Evolutionary conservation across 2,888 invertebrate species (phyloP), one percentile per base, ranked within the genome.

Genomic region (Platerodrilus igneus): DNA sequence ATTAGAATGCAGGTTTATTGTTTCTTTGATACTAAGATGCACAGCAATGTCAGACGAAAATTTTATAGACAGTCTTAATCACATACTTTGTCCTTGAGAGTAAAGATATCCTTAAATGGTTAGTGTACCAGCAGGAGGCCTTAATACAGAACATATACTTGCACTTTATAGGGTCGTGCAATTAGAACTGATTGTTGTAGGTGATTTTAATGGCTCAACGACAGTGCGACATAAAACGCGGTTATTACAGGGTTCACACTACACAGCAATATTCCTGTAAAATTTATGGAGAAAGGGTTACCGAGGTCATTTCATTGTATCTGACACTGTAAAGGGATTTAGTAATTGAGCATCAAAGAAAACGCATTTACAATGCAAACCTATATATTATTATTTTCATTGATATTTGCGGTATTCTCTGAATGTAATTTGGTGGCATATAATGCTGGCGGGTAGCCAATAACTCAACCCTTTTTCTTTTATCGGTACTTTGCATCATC

Each of bases 171-270:
- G 63, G 60, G 60, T 59, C 58, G 58, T 61, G 63, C 64, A 66
- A 66, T 66, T 64, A 66, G 60, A 64, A 64, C 62, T 64, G 64
- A 66, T 66, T 63, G 64, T 63, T 63, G 61, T 61, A 63, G 63
- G 64, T 64, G 66, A 64, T 64, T 66, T 63, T 64, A 63, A 63
- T 58, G 59, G 59, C 57, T 56, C 57, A 63, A 63, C 60, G 55
- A 55, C 60, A 55, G 53, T 50, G 51, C 55, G 57, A 61, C 62
- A 59, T 65, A 63, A 64, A 65, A 59, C 59, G 54, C 59, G 60
- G 60, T 60, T 63, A 64, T 63, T 62, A 54, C 51, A 37, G 57
- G 52, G 50, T 48, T 55, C 49, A 45, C 46, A 50, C 45, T 49
- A 46, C 48, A 50, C 48, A 48, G 42, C 41, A 45, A 48, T 48